Percentiles rank a stretch among this genome's conserved stretches.
phyloP scores from a whole-genome alignment of 2,797 vertebrate genomes.

The Eupleurogrammus muticus region DNA sequence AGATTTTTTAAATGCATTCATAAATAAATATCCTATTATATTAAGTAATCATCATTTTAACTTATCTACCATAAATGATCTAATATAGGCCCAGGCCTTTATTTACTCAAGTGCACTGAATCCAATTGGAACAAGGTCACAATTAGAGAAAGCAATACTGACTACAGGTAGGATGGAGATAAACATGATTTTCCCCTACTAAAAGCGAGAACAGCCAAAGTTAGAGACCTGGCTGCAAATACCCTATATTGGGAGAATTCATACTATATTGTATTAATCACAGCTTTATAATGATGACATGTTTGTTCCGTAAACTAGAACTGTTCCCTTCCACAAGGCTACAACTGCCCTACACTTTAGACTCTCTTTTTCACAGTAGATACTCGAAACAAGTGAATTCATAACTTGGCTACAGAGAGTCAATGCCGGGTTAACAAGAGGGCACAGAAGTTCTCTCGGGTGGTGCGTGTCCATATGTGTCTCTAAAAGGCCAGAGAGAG shows the following conservation, averaged over 20 bases:
- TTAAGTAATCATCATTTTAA: too few relatives aligned
- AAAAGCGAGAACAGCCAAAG: too few relatives aligned
- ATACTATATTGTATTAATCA: not conserved
- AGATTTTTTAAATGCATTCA: not conserved
- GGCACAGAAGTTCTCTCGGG: conserved; percentile 16
- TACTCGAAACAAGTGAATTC: conserved; percentile 13
- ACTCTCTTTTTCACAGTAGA: conserved; percentile 16
- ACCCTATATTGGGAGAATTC: too few relatives aligned
- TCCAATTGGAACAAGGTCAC: too few relatives aligned
- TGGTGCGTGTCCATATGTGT: conserved; percentile 18
- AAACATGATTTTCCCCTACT: too few relatives aligned
- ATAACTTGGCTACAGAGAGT: conserved; percentile 22
- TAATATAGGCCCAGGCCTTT: too few relatives aligned
- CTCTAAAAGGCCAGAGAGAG: conserved; percentile 15
- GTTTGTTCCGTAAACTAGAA: not conserved
- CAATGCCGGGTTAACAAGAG: conserved; percentile 40
- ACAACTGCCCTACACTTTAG: not conserved
- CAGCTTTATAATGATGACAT: not conserved
- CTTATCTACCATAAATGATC: too few relatives aligned
- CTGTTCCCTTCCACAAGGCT: not conserved
- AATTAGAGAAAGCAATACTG: too few relatives aligned
- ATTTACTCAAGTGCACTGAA: too few relatives aligned
- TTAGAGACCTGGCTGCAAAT: too few relatives aligned
- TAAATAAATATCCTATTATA: not conserved
- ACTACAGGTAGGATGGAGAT: too few relatives aligned